Percentiles rank a stretch among this genome's conserved stretches.
These are phyloP conservation scores for Rotaria socialis DNA, from an alignment of 2,888 invertebrate species.

Conservation along the genomic window DNA sequence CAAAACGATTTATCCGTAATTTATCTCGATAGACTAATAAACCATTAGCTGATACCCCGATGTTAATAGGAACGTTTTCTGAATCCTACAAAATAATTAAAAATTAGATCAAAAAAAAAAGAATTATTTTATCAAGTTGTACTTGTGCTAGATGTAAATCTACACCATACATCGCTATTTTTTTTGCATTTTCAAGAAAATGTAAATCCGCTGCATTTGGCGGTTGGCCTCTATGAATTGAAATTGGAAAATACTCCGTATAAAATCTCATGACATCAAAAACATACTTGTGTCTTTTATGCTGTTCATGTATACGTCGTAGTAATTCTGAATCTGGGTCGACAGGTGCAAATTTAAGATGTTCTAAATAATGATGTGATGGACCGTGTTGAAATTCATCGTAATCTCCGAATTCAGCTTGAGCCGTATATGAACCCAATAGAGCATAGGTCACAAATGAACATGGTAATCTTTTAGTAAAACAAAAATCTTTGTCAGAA, in stretches of 20 bases:
- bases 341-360: slow-evolving; percentile 81
- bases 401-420: slow-evolving; percentile 93
- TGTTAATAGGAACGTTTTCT: slow-evolving; percentile 86
- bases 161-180: slow-evolving; percentile 97
- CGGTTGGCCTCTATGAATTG: slow-evolving; percentile 38
- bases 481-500: no score
- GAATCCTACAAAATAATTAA: slow-evolving; percentile 67
- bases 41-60: slow-evolving; percentile 94
- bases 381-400: slow-evolving; percentile 62
- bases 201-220: slow-evolving; percentile 75
- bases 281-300: slow-evolving; percentile 55
- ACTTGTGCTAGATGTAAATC: slow-evolving; percentile 80
- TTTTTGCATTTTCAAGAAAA: slow-evolving; percentile 96
- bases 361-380: slow-evolving; percentile 70
- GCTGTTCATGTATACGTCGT: slow-evolving; percentile 88
- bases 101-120: not conserved
- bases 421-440: slow-evolving; percentile 82
- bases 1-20: slow-evolving; percentile 90
- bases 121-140: not conserved
- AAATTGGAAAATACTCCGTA: not conserved
- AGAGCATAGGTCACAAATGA: slow-evolving; percentile 61
- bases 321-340: slow-evolving; percentile 82
- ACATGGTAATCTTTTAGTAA: slow-evolving; percentile 38
- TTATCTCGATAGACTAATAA: slow-evolving; percentile 87
- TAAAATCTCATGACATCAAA: not conserved